phyloP scores from a whole-genome alignment of 1,140 invertebrate genomes.

The Chrysomallon squamiferum region DNA sequence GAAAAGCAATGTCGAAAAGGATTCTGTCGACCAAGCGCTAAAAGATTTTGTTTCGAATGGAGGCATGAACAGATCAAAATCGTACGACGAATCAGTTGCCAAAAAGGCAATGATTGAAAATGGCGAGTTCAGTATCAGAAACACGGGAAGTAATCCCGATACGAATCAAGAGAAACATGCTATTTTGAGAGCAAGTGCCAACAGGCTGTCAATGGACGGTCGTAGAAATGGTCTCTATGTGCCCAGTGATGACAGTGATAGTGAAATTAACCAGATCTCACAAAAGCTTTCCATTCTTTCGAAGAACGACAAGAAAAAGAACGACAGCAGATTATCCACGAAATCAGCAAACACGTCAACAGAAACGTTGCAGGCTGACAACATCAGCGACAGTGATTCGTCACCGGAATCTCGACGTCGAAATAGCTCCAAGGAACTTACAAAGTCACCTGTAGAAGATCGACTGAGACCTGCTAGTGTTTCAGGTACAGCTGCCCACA shows the following conservation, averaged over 20 bases:
- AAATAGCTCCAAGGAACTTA: constrained; percentile 5
- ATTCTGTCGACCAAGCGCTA: constrained; percentile 49
- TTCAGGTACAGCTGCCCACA: not conserved
- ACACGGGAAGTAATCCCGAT: constrained; percentile 27
- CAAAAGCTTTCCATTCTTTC: constrained; percentile 29
- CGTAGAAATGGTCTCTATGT: constrained; percentile 47
- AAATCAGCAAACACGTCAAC: constrained; percentile 57
- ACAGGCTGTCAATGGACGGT: constrained; percentile 40
- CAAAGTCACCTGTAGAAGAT: constrained; percentile 3
- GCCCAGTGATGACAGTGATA: constrained; percentile 52
- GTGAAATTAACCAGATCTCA: constrained; percentile 33
- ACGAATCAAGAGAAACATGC: constrained; percentile 18
- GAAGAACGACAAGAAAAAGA: constrained; percentile 53
- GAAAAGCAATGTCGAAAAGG: constrained; percentile 53
- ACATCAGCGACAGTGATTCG: constrained; percentile 39
- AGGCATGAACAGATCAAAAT: constrained; percentile 54
- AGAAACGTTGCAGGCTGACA: constrained; percentile 50
- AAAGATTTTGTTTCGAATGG: constrained; percentile 37
- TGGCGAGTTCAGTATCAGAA: constrained; percentile 17
- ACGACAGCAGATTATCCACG: constrained; percentile 44
- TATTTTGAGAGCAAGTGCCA: constrained; percentile 30
- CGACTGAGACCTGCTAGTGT: not conserved
- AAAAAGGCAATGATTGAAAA: constrained; percentile 27
- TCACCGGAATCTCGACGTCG: constrained; percentile 35
- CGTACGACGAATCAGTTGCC: constrained; percentile 52